Percentiles rank a stretch among this genome's conserved stretches.
Evolutionary conservation across 2,113 vertebrate genomes (phyloP).

Genomic region (Aspidoscelis tigris): DNA sequence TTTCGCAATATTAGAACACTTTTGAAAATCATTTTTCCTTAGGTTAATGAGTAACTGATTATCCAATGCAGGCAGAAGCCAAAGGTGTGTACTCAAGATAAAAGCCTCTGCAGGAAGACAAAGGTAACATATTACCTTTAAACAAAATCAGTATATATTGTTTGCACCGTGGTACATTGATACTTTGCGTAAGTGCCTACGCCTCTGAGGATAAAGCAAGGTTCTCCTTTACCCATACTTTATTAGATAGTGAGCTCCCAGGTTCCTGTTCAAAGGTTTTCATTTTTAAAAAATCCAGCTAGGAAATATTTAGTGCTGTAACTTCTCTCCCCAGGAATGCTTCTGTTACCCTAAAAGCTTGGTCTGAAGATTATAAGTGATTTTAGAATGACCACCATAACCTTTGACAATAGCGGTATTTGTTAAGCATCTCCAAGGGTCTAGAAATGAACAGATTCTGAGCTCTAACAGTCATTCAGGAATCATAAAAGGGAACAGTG

Average conservation of each 20-base stretch:
- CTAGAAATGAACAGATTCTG: neutral
- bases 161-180: conserved; percentile 57
- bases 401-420: too few relatives aligned
- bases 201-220: conserved; percentile 23
- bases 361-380: neutral
- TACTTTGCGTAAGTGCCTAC: conserved; percentile 52
- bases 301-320: neutral
- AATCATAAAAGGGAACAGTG: too few relatives aligned
- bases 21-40: conserved; percentile 26
- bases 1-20: conserved; percentile 46
- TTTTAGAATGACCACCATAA: neutral
- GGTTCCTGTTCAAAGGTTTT: neutral
- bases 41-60: conserved; percentile 73
- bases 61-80: conserved; percentile 62
- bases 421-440: too few relatives aligned
- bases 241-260: neutral
- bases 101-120: conserved; percentile 50
- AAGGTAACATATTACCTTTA: conserved; percentile 67
- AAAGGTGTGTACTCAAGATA: conserved; percentile 74
- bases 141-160: conserved; percentile 43
- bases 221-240: neutral
- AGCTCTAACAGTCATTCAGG: neutral
- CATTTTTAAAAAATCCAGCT: neutral
- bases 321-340: neutral
- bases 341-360: neutral